These are phyloP conservation scores for Amphipoea oculea DNA, from an alignment of 2,888 invertebrate genomes.

Conservation along the genomic window DNA sequence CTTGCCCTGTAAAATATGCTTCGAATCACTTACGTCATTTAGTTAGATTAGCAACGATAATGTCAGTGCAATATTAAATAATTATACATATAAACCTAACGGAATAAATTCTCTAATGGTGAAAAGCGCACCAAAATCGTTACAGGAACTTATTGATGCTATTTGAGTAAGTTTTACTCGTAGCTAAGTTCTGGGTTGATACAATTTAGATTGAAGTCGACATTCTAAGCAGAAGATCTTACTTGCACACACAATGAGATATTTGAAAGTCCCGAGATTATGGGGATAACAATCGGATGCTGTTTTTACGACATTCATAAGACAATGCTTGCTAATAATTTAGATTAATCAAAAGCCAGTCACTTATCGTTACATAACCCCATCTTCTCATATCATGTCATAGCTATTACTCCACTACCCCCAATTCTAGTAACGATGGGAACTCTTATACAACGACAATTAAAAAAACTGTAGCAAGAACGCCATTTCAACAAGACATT, in stretches of 20 bases:
- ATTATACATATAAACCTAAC: neutral
- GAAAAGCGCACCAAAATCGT: too few relatives aligned
- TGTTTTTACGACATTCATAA: neutral
- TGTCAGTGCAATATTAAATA: too few relatives aligned
- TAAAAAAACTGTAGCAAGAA: slow-evolving; percentile 33
- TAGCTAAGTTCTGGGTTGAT: neutral
- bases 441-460: slow-evolving; percentile 46
- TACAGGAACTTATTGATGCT: neutral
- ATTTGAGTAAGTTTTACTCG: neutral
- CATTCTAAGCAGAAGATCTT: neutral
- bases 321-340: neutral
- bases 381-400: slow-evolving; percentile 10
- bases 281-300: too few relatives aligned
- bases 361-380: slow-evolving; percentile 22
- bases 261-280: neutral
- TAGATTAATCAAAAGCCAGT: neutral
- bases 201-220: neutral
- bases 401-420: slow-evolving; percentile 42
- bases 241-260: neutral
- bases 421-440: slow-evolving; percentile 50
- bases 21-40: too few relatives aligned
- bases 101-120: neutral
- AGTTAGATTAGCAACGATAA: too few relatives aligned
- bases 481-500: slow-evolving; percentile 23
- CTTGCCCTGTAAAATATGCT: too few relatives aligned